Evolutionary conservation across 2,888 invertebrate species (phyloP), one percentile per base, ranked within the genome.

Genomic region (Psylliodes chrysocephalus): DNA sequence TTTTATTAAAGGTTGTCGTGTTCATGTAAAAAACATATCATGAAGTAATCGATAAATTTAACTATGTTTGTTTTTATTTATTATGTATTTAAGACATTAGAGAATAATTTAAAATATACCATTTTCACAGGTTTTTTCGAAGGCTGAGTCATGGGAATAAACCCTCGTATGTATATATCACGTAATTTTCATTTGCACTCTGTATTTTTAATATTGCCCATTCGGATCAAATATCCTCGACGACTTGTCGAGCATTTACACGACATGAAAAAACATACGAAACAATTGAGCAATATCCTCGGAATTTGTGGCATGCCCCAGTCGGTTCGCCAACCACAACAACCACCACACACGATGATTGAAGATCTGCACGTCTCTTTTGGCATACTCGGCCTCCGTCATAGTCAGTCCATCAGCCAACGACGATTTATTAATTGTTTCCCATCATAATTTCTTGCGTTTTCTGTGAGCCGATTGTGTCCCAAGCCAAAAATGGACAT

Each of bases 271-370:
- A 74, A 75, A 74, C 70, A 60, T 28, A 69, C 67, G 63, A 61
- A 68, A 70, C 70, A 72, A 69, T 76, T 75, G 76, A 73, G 74
- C 74, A 77, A 77, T 76, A 77, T 76, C 74, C 75, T 55, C 75
- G 68, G 77, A 77, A 78, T 78, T 70, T 69, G 63, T 74, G 73
- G 73, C 72, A 78, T 78, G 78, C 73, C 71, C 76, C 72, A 71
- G 75, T 71, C 73, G 75, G 73, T 69, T 69, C 68, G 60, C 64
- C 60, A 53, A 67, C 46, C 28, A 67, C 66, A 57, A 69, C 64
- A 61, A n/a, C 63, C 73, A 71, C 76, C 76, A 71, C 77, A 77
- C 77, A 78, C 78, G 77, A 73, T 68, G 77, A 73, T 70, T 66
- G 71, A 67, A 71, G 73, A 73, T 70, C 73, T 75, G 74, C 77